Evolutionary conservation across 1,140 invertebrate genomes (phyloP).

Genomic region (Leguminivora glycinivorella): DNA sequence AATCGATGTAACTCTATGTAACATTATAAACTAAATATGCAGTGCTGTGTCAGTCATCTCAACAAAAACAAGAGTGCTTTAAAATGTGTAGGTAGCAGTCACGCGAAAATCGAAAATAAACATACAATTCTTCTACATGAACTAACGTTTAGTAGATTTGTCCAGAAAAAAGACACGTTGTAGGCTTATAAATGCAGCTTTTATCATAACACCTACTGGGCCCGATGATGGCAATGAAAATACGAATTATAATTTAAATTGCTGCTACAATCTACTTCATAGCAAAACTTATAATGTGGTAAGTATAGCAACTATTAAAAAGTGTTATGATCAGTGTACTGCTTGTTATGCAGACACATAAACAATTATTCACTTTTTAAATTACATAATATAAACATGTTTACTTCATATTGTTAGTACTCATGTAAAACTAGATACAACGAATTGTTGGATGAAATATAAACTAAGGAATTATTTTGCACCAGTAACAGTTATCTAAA

Average conservation of each 20-base stretch:
- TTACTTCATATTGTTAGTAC: not conserved
- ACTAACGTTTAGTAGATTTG: not conserved
- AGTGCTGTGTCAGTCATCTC: no score
- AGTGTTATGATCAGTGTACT: not conserved
- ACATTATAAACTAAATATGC: no score
- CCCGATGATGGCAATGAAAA: not conserved
- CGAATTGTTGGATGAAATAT: not conserved
- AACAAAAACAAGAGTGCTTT: no score
- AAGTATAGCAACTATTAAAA: not conserved
- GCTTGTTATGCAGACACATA: not conserved
- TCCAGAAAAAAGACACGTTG: not conserved
- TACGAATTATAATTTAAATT: not conserved
- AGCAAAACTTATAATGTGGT: not conserved
- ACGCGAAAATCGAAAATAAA: not conserved
- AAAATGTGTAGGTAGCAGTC: no score
- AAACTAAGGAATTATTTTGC: not conserved
- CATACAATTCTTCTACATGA: not conserved
- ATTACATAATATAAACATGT: not conserved
- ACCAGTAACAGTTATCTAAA: not conserved
- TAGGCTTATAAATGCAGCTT: not conserved
- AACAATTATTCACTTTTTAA: not conserved
- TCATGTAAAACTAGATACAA: not conserved
- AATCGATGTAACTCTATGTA: not conserved
- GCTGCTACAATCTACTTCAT: not conserved
- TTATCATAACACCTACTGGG: not conserved